These are phyloP conservation scores for Agrotis clavis DNA, from an alignment of 2,888 invertebrate species.

Conservation along the genomic window DNA sequence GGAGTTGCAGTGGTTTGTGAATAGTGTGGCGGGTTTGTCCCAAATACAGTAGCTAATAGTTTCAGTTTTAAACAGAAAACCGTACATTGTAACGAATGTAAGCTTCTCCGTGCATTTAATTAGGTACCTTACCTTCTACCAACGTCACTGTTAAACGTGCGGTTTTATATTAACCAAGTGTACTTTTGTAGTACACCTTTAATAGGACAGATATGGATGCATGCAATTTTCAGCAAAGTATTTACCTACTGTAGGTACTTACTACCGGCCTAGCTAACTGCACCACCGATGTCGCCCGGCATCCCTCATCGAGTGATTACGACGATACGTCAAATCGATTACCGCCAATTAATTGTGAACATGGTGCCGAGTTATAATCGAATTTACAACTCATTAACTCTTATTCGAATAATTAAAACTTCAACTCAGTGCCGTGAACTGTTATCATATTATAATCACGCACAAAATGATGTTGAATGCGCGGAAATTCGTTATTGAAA, in stretches of 20 bases:
- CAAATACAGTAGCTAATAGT: neutral
- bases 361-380: constrained; percentile 49
- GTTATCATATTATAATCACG: constrained; percentile 40
- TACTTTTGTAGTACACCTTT: constrained; percentile 6
- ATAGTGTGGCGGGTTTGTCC: too few species aligned
- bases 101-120: too few species aligned
- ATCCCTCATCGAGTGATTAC: constrained; percentile 46
- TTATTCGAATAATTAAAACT: constrained; percentile 61
- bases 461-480: constrained; percentile 25
- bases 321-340: constrained; percentile 61
- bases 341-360: constrained; percentile 62
- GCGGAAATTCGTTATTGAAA: constrained; percentile 26
- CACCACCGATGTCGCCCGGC: constrained; percentile 26
- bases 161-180: constrained; percentile 17
- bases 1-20: too few species aligned
- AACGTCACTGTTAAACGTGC: neutral
- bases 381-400: constrained; percentile 55
- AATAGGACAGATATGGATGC: too few species aligned
- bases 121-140: too few species aligned
- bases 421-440: constrained; percentile 22
- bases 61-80: neutral
- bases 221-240: constrained; percentile 26
- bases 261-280: constrained; percentile 12
- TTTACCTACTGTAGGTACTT: constrained; percentile 22
- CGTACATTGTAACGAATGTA: too few species aligned